These are phyloP conservation scores for Mesembrinibis cayennensis DNA, from an alignment of 2,113 vertebrate genomes.

Conservation along the genomic window DNA sequence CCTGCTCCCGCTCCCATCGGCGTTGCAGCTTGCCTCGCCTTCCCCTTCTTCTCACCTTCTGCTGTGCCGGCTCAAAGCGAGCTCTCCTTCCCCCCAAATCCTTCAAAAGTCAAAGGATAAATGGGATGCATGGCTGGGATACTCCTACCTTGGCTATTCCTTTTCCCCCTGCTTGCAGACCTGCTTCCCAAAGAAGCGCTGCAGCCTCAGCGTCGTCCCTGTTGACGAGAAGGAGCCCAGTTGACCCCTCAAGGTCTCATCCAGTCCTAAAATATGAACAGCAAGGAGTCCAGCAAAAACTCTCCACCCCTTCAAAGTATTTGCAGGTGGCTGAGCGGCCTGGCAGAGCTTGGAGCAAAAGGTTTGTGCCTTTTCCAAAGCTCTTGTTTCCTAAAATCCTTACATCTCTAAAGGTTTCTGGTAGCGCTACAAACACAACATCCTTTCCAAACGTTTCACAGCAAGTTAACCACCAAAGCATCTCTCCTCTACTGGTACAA, in stretches of 20 bases:
- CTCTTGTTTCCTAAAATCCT: not conserved
- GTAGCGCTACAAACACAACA: not conserved
- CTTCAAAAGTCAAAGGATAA: not conserved
- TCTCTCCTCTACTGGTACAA: not conserved
- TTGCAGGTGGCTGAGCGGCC: not conserved
- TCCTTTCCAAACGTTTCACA: accelerated
- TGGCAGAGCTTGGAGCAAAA: not conserved
- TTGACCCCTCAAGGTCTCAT: not conserved
- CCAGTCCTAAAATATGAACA: not conserved
- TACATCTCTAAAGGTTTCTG: not conserved
- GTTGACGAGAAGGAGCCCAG: not conserved
- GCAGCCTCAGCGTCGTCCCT: not conserved
- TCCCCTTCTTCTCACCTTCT: not conserved
- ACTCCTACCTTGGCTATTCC: not conserved
- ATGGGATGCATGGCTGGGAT: accelerated
- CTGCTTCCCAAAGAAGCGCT: not conserved
- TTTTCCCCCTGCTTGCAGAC: accelerated
- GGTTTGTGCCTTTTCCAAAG: not conserved
- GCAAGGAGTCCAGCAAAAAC: not conserved
- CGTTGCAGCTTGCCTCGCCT: not conserved
- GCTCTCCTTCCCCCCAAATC: not conserved
- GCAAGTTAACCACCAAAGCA: accelerated
- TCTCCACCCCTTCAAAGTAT: not conserved
- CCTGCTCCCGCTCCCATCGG: not conserved
- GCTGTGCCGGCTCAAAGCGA: not conserved